Base-by-base conservation (phyloP, 2,888 invertebrate genomes). In the Zygogramma bicolorata region DNA sequence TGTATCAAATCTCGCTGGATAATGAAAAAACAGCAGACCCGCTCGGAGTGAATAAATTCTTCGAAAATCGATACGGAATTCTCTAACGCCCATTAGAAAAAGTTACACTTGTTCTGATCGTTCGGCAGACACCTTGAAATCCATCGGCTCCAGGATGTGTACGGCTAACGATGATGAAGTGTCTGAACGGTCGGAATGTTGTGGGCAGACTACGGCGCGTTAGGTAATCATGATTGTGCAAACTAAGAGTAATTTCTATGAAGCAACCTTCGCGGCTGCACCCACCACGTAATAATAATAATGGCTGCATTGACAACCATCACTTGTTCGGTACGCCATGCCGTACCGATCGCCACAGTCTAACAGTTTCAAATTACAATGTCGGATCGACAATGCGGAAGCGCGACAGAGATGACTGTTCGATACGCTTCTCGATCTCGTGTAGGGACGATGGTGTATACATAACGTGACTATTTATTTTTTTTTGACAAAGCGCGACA, bases 251-350 rank as follows among this genome's bases (percentile, higher is more conserved):
- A 53, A 63, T 65, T 65, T 65, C 65, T 69, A 65, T 60, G 70
- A 65, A 65, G 53, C 70, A 76, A 73, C 76, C 76, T 76, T 76
- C 74, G 73, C 65, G 74, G 74, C 76, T 76, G 76, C 76, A 76
- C 76, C 76, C 70, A 76, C 71, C 40, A 60, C 59, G 38, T 71
- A 74, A 70, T 74, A 53, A 53, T 53, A 74, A 70, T 74, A 53
- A 53, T 53, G 69, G 72, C 65, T 73, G 71, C 70, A 74, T 74
- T 74, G 74, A 68, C 74, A 75, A 68, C 76, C 74, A 75, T 74
- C 71, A 71, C 72, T 73, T 61, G 71, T 65, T 63, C 59, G 58
- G 25, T 7, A 49, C 46, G 49, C 65, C 65, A 62, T 66, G 63
- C 31, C 67, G 63, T 67, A 34, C 22, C 34, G 58, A 59, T 63